These are phyloP conservation scores for Chalcis sispes DNA, from an alignment of 2,888 invertebrate species.

Conservation along the genomic window DNA sequence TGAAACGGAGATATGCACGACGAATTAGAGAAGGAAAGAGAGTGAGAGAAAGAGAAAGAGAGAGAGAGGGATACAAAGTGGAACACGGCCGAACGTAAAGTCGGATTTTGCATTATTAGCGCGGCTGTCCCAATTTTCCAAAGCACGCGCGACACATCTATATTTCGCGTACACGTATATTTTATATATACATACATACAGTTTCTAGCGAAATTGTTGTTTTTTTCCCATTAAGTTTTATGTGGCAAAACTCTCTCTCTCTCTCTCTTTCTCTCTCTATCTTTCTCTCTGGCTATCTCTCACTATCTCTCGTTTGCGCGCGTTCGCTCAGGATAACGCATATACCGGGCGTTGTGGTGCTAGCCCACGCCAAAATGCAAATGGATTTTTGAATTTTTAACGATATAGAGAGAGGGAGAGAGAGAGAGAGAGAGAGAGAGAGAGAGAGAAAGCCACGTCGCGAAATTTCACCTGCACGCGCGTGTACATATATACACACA, in stretches of 20 bases:
- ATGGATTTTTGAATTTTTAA: constrained; percentile 44
- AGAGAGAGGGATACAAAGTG: neutral
- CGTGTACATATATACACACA: no score
- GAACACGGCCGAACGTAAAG: neutral
- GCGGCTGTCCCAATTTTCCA: constrained; percentile 21
- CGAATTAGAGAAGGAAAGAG: neutral
- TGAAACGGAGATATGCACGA: neutral
- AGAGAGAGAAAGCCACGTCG: neutral
- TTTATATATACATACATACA: neutral
- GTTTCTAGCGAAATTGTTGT: neutral
- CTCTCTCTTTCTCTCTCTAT: neutral
- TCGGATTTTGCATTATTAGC: constrained; percentile 35
- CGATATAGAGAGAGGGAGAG: no score
- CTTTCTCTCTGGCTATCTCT: no score
- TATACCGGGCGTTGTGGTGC: no score
- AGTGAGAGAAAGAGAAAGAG: neutral
- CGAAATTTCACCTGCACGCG: no score
- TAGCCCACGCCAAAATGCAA: constrained; percentile 29
- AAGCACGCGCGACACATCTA: neutral
- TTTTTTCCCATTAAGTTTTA: neutral
- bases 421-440: neutral
- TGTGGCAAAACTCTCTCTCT: no score
- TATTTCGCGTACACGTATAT: neutral
- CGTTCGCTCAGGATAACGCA: neutral
- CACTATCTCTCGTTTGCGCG: no score